These are phyloP conservation scores for Zaprionus africanus DNA, from an alignment of 1,140 invertebrate species.

Conservation along the genomic window DNA sequence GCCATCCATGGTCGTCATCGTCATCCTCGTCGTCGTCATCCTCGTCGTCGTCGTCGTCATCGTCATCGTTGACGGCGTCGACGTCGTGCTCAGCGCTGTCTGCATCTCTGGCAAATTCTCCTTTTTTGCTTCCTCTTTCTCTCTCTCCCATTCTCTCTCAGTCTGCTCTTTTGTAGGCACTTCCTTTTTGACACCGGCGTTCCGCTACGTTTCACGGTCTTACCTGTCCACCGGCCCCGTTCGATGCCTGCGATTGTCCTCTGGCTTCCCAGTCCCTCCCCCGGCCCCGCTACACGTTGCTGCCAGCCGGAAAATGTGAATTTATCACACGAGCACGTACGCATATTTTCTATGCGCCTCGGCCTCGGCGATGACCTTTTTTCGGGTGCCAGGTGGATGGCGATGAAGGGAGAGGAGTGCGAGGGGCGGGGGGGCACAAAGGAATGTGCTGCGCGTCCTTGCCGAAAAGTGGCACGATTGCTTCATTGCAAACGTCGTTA, in stretches of 20 bases:
- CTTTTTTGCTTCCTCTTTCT: not conserved
- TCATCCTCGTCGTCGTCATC: constrained; percentile 25
- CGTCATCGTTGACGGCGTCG: constrained; percentile 14
- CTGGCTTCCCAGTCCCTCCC: not conserved
- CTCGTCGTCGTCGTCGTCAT: constrained; percentile 28
- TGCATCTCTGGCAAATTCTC: constrained; percentile 16
- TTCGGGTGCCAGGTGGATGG: not conserved
- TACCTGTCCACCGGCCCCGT: constrained; percentile 3
- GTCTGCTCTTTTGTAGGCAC: constrained; percentile 57
- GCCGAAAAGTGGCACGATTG: constrained; percentile 49
- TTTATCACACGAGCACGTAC: constrained; percentile 82
- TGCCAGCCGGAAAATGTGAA: constrained; percentile 80
- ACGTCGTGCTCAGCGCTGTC: constrained; percentile 1
- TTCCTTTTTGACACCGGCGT: constrained; percentile 80
- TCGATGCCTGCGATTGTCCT: constrained; percentile 53
- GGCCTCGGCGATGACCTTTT: constrained; percentile 43
- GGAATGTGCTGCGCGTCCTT: constrained; percentile 12
- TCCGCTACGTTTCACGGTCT: constrained; percentile 76
- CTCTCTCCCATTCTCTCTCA: not conserved
- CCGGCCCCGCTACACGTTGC: constrained; percentile 35
- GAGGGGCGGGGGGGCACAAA: too few species aligned
- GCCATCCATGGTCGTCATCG: constrained; percentile 43
- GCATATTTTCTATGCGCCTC: constrained; percentile 61
- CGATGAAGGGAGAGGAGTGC: too few species aligned
- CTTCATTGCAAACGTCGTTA: constrained; percentile 49